Conservation (phyloP, 2,797 vertebrate species). For the Sebastes variabilis region DNA sequence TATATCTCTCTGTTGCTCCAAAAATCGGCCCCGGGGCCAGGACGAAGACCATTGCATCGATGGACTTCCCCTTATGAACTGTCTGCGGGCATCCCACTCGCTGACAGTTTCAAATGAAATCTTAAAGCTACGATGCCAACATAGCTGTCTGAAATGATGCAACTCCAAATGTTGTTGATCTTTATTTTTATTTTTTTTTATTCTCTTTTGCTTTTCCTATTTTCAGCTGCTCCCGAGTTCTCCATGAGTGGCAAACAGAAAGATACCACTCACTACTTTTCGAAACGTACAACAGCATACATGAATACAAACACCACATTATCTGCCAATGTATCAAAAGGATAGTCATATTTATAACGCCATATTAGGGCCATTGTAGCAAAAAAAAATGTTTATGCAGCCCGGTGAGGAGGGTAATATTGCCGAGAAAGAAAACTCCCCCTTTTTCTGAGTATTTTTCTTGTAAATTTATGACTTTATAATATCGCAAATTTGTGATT, state of each 20-base stretch:
- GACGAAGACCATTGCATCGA: not conserved
- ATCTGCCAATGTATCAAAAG: not conserved
- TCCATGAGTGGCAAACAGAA: not conserved
- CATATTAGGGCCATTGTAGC: too few species aligned
- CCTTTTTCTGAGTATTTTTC: too few species aligned
- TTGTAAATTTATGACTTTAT: too few species aligned
- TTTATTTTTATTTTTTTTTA: not conserved
- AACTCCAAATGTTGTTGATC: not conserved
- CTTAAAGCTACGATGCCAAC: not conserved
- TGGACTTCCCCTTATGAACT: not conserved
- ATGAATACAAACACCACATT: not conserved
- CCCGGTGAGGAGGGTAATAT: too few species aligned
- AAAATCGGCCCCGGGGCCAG: not conserved
- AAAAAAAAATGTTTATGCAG: too few species aligned
- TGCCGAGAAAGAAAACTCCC: accelerated
- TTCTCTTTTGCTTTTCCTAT: too few species aligned
- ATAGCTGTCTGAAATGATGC: not conserved
- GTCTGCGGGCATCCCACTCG: not conserved
- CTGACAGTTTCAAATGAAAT: conserved; percentile 3
- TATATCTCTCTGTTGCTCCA: not conserved
- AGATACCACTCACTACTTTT: not conserved
- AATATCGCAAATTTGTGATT: too few species aligned
- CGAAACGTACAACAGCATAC: not conserved
- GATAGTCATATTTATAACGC: accelerated
- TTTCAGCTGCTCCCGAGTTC: not conserved